Base-by-base conservation (phyloP, 2,888 invertebrate genomes). In the Drosophila merina region DNA sequence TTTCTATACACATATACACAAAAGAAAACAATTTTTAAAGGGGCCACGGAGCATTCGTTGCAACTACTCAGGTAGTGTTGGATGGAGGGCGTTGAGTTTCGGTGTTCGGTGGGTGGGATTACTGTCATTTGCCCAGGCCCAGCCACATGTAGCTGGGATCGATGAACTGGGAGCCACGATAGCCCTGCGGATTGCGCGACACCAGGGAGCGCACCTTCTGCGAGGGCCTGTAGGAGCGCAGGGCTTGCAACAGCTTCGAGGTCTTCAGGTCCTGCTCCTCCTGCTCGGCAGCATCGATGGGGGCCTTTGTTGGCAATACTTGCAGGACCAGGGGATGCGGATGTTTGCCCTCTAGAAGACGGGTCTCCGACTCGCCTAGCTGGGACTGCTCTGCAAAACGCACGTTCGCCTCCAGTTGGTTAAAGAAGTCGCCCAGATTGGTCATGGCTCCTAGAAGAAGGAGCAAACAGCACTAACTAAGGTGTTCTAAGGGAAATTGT, bases 101-200 rank as follows among this genome's bases (percentile, higher is more conserved):
- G 8, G 25, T 44, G 14, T 14, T 25, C 6, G 52, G 28, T n/a
- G 6, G 28, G 10, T 28, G 12, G 28, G 25, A 10, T 68, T 70
- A 77, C 42, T 80, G 88, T 88, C 81, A 85, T 86, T 86, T 88
- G n/a, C 94, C 94, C 75, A 94, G 92, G 10, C 94, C 94, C 40
- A 94, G 92, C 94, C 94, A 94, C 93, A 94, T 93, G 89, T 94
- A 92, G 64, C 93, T 94, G 38, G 95, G 94, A 90, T 94, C 94
- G 83, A 94, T 93, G 75, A 93, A 93, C 86, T 94, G 94, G 52
- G 94, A 93, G 3, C 93, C 93, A 38, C 94, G 94, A 86, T 94
- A 93, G 45, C 92, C 92, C 33, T 91, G 91, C 5, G 93, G 93
- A 80, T 93, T 93, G 57, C 92, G 90, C 83, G 94, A 93, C 84